Evolutionary conservation across 1,140 invertebrate genomes (phyloP).

Genomic region (Colletes latitarsis): DNA sequence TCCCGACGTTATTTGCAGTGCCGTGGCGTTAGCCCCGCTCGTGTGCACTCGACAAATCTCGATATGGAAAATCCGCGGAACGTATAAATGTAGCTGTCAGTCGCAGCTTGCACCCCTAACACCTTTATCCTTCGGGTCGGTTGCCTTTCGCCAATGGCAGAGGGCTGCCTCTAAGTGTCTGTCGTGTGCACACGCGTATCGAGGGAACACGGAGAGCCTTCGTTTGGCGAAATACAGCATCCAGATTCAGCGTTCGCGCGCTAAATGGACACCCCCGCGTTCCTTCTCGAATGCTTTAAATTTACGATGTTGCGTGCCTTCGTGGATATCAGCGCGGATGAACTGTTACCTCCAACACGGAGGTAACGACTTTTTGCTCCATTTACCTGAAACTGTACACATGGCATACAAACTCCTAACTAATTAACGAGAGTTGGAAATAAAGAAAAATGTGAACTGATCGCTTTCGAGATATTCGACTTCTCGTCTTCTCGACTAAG

Average conservation of each 20-base stretch:
- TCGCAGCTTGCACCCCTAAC: conserved; percentile 72
- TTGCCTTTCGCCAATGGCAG: conserved; percentile 24
- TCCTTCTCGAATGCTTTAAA: neutral
- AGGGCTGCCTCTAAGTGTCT: conserved; percentile 14
- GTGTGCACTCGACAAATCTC: conserved; percentile 77
- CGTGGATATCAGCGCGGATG: too few relatives aligned
- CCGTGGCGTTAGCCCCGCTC: conserved; percentile 61
- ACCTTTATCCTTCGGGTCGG: conserved; percentile 60
- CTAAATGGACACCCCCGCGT: neutral
- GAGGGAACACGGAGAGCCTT: conserved; percentile 1
- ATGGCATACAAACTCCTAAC: too few relatives aligned
- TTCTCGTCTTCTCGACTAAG: too few relatives aligned
- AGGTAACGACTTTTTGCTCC: conserved; percentile 68
- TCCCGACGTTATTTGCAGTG: conserved; percentile 75
- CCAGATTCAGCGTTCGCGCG: neutral
- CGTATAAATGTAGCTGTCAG: conserved; percentile 79
- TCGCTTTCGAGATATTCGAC: too few relatives aligned
- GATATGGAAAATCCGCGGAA: conserved; percentile 79
- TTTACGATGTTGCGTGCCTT: neutral
- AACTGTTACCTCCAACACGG: neutral
- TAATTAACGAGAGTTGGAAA: too few relatives aligned
- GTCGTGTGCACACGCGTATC: conserved; percentile 10
- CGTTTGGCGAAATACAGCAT: conserved; percentile 7
- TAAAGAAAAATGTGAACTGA: too few relatives aligned
- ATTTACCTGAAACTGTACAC: conserved; percentile 58